A percentile compares a stretch with the other conserved stretches of the same genome.
These are phyloP conservation scores for Bombylius major DNA, from an alignment of 2,888 invertebrate genomes.

Conservation along the genomic window DNA sequence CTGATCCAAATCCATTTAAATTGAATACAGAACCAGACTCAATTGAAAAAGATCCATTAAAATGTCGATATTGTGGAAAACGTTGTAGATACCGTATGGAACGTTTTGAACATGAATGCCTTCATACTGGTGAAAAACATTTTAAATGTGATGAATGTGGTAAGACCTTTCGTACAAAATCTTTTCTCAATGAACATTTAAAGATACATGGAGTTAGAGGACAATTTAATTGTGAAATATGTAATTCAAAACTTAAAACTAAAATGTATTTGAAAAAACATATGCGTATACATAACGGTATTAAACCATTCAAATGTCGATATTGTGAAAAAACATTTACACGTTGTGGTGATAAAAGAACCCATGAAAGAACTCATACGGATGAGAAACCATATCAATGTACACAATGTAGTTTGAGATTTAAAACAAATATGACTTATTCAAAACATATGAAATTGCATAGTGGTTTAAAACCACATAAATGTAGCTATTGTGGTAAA, in stretches of 20 bases:
- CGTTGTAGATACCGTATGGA: not conserved
- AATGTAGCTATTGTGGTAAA: too few species aligned
- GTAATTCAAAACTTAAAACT: too few species aligned
- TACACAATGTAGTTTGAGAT: not conserved
- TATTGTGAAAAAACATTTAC: not conserved
- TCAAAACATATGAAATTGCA: too few species aligned
- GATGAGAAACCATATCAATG: not conserved
- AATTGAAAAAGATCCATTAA: not conserved
- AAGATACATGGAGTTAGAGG: too few species aligned
- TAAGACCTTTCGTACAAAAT: too few species aligned
- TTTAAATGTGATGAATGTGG: not conserved
- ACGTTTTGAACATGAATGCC: not conserved
- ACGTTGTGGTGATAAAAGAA: not conserved
- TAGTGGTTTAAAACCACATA: too few species aligned
- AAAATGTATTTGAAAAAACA: too few species aligned
- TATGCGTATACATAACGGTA: not conserved
- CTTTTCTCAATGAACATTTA: too few species aligned
- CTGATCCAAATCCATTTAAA: too few species aligned
- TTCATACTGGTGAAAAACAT: not conserved
- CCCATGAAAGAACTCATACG: not conserved
- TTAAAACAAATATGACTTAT: not conserved
- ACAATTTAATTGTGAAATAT: too few species aligned
- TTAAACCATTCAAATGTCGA: too few species aligned
- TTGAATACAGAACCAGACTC: too few species aligned
- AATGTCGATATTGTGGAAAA: not conserved